Evolutionary conservation across 2,888 invertebrate genomes (phyloP).

Genomic region (Crioceris asparagi): DNA sequence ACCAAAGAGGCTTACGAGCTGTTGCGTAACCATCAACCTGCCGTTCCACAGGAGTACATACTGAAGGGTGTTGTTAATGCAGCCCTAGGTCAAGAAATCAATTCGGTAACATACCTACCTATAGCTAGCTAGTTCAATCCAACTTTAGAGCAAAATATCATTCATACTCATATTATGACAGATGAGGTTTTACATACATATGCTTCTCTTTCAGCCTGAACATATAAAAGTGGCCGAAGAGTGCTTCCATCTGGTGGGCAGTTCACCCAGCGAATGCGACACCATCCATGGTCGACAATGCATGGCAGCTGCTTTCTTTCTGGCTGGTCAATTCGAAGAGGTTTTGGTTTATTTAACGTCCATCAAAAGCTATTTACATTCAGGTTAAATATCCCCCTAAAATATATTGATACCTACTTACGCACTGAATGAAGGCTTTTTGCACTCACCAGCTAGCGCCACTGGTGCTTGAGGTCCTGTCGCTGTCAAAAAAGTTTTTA

Average conservation of each 20-base stretch:
- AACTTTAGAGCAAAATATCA: neutral
- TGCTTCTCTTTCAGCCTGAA: slow-evolving; percentile 58
- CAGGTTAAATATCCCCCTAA: slow-evolving; percentile 28
- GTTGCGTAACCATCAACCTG: slow-evolving; percentile 84
- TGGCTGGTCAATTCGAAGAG: slow-evolving; percentile 91
- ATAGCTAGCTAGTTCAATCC: neutral
- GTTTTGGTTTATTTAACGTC: slow-evolving; percentile 93
- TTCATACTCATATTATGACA: neutral
- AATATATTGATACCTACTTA: too few relatives aligned
- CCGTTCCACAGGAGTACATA: slow-evolving; percentile 91
- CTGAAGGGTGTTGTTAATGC: slow-evolving; percentile 94
- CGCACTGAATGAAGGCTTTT: too few relatives aligned
- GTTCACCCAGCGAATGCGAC: slow-evolving; percentile 93
- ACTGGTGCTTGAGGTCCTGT: too few relatives aligned
- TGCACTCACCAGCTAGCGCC: too few relatives aligned
- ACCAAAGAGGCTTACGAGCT: slow-evolving; percentile 79
- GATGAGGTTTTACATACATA: neutral
- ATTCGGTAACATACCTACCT: slow-evolving; percentile 52
- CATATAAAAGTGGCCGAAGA: slow-evolving; percentile 92
- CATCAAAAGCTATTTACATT: slow-evolving; percentile 84
- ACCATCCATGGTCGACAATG: slow-evolving; percentile 96
- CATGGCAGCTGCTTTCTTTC: slow-evolving; percentile 95
- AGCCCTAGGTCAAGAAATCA: slow-evolving; percentile 81
- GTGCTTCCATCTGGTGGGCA: slow-evolving; percentile 92
- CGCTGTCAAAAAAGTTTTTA: too few relatives aligned